phyloP scores from a whole-genome alignment of 1,140 invertebrate genomes.

The Thaumetopoea pityocampa region DNA sequence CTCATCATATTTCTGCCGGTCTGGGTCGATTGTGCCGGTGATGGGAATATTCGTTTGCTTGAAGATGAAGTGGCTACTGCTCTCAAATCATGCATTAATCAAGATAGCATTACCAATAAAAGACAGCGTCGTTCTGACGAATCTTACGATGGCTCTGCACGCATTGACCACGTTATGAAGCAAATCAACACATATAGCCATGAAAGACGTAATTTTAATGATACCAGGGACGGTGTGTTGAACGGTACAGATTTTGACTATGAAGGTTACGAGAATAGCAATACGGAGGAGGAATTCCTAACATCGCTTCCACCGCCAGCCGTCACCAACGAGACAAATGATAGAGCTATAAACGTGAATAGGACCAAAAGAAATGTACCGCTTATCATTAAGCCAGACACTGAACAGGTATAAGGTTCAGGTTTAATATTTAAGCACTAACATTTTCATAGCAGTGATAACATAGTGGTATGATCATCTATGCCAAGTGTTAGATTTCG shows the following conservation, averaged over 20 bases:
- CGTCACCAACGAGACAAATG: constrained; percentile 5
- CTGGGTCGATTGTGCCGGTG: constrained; percentile 31
- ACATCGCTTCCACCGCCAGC: constrained; percentile 16
- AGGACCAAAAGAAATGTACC: constrained; percentile 42
- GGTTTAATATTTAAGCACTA: too few relatives aligned
- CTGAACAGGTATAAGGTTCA: constrained; percentile 50
- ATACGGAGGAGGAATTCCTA: constrained; percentile 20
- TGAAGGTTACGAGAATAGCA: constrained; percentile 20
- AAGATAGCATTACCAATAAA: constrained; percentile 11
- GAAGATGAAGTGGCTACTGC: constrained; percentile 51
- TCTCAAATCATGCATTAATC: constrained; percentile 33
- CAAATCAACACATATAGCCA: constrained; percentile 38
- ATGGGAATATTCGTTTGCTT: constrained; percentile 56
- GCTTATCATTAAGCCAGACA: constrained; percentile 35
- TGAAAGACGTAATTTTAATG: constrained; percentile 35
- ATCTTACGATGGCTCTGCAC: constrained; percentile 19
- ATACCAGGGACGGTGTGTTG: constrained; percentile 30
- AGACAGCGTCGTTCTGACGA: constrained; percentile 31
- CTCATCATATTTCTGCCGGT: constrained; percentile 30
- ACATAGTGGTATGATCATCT: too few relatives aligned
- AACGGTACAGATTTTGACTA: constrained; percentile 40
- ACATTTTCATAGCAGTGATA: too few relatives aligned
- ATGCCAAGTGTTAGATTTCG: too few relatives aligned
- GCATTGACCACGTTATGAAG: constrained; percentile 36
- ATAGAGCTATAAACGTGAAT: constrained; percentile 14